Percentiles rank a stretch among this genome's conserved stretches.
Conservation (phyloP, 2,797 vertebrate genomes). For the Paedocypris micromegethes region DNA sequence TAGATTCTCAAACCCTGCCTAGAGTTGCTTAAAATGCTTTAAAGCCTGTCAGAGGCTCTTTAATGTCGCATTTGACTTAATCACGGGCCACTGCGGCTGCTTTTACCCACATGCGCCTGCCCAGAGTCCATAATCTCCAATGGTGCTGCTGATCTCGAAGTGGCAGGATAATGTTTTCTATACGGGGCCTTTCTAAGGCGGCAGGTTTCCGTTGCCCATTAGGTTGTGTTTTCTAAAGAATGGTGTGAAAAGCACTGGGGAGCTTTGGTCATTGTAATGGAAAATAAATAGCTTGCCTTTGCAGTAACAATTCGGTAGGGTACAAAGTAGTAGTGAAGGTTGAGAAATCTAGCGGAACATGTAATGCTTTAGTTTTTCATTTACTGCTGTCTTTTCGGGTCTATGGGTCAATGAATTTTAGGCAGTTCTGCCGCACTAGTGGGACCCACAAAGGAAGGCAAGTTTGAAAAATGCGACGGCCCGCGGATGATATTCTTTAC, state of each 20-base stretch:
- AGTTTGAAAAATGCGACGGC: constrained; percentile 59
- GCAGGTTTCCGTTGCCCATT: background rate
- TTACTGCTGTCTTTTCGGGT: background rate
- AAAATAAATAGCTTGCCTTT: background rate
- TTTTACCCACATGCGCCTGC: constrained; percentile 31
- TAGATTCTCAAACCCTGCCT: constrained; percentile 36
- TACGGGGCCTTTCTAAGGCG: background rate
- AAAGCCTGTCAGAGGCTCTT: constrained; percentile 52
- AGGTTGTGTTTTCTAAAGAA: background rate
- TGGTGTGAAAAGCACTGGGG: background rate
- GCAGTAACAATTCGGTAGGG: background rate
- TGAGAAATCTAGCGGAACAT: background rate
- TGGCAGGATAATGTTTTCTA: constrained; percentile 8
- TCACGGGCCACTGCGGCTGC: constrained; percentile 42
- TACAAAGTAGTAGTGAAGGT: constrained; percentile 4
- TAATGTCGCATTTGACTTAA: constrained; percentile 47
- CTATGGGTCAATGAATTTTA: background rate
- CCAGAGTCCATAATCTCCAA: background rate
- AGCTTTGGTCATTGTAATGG: background rate
- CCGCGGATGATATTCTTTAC: constrained; percentile 55
- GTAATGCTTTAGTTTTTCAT: background rate
- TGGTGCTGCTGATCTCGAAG: background rate
- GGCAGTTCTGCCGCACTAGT: background rate
- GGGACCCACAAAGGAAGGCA: constrained; percentile 40
- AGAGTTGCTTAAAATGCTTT: constrained; percentile 52